Evolutionary conservation across 2,888 invertebrate genomes (phyloP).

Genomic region (Monoplex corrugatus): DNA sequence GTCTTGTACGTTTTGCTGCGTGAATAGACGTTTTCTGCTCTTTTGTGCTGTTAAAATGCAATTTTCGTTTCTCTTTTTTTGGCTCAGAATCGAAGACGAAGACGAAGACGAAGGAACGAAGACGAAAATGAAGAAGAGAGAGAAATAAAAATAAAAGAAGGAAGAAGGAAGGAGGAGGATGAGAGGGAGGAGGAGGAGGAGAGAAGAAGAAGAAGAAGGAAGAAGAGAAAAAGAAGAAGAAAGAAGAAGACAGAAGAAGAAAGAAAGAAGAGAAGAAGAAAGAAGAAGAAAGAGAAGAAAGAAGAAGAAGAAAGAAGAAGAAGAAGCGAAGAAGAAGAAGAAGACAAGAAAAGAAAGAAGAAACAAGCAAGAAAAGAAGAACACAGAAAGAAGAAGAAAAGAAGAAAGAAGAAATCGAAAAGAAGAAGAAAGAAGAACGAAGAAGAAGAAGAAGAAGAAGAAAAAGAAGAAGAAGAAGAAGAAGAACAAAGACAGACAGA

Average conservation of each 20-base stretch:
- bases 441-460: background rate
- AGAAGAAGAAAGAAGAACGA: background rate
- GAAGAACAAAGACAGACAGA: background rate
- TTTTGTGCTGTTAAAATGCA: no score
- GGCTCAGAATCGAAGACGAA: no score
- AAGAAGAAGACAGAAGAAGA: background rate
- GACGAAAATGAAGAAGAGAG: background rate
- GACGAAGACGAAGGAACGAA: no score
- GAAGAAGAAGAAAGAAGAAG: background rate
- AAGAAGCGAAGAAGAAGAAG: constrained; percentile 11
- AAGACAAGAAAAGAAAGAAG: background rate
- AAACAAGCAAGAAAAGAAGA: background rate
- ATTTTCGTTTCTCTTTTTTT: no score
- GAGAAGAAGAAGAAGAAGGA: background rate
- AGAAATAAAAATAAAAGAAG: background rate
- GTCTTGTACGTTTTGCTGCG: no score
- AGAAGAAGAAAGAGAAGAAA: background rate
- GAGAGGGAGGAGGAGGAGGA: background rate
- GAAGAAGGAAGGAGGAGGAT: background rate
- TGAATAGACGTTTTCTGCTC: no score
- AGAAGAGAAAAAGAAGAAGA: background rate
- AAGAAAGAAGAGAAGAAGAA: background rate
- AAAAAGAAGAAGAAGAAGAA: constrained; percentile 12
- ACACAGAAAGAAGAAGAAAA: background rate
- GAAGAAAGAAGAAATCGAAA: background rate